phyloP scores from a whole-genome alignment of 2,797 vertebrate species.

The Telmatherina bonti region DNA sequence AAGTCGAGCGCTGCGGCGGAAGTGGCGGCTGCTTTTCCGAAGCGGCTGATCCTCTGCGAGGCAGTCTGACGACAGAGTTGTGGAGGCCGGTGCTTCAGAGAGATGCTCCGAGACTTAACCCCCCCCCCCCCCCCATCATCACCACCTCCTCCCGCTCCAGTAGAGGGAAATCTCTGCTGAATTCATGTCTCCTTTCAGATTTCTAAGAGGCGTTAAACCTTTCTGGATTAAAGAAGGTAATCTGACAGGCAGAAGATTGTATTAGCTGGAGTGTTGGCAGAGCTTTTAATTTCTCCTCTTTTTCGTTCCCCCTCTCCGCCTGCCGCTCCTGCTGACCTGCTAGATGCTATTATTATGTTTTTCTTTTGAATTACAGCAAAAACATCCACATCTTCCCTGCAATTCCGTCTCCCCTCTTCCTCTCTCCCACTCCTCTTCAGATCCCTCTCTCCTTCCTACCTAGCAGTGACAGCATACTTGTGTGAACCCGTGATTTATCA shows the following conservation, averaged over 20 bases:
- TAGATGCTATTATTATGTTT: constrained; percentile 74
- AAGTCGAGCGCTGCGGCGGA: background rate
- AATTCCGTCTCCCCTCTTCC: constrained; percentile 49
- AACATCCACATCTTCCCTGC: constrained; percentile 66
- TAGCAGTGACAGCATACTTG: constrained; percentile 76
- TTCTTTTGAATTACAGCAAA: constrained; percentile 72
- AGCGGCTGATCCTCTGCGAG: constrained; percentile 60
- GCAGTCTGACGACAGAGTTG: constrained; percentile 61
- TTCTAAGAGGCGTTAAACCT: constrained; percentile 85
- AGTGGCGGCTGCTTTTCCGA: constrained; percentile 10
- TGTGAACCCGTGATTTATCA: constrained; percentile 80
- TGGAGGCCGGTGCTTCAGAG: constrained; percentile 70
- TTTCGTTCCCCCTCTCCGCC: constrained; percentile 64
- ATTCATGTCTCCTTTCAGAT: constrained; percentile 83
- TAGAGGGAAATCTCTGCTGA: constrained; percentile 79
- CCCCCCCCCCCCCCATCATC: constrained; percentile 54
- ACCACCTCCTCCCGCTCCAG: constrained; percentile 36
- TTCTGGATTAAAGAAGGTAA: constrained; percentile 86
- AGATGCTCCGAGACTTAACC: constrained; percentile 73
- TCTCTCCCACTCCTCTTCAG: constrained; percentile 41
- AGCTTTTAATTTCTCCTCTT: constrained; percentile 80
- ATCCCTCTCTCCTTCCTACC: constrained; percentile 43
- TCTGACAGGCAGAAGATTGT: constrained; percentile 87
- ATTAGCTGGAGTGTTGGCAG: constrained; percentile 83
- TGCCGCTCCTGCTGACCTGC: constrained; percentile 74